These are phyloP conservation scores for Beris chalybata DNA, from an alignment of 2,888 invertebrate genomes.

Conservation along the genomic window DNA sequence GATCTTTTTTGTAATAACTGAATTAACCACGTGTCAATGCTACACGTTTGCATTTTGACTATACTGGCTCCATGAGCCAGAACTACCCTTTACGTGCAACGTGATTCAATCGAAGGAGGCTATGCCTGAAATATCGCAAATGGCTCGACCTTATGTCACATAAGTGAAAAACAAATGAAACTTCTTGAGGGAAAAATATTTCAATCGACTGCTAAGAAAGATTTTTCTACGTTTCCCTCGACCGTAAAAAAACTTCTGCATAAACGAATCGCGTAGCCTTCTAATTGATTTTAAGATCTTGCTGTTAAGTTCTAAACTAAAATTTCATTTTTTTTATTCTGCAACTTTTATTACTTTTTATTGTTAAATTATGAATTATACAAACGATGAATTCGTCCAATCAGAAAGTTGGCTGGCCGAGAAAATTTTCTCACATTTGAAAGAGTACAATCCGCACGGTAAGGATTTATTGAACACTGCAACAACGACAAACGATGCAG, in stretches of 20 bases:
- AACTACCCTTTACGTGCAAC: not conserved
- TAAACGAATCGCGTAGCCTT: conserved; percentile 20
- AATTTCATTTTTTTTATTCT: not conserved
- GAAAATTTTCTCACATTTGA: conserved; percentile 46
- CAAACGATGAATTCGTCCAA: conserved; percentile 43
- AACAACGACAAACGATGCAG: not conserved
- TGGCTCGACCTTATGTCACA: not conserved
- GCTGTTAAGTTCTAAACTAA: not conserved
- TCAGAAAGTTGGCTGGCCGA: conserved; percentile 45
- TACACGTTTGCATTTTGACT: not conserved
- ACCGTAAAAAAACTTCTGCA: conserved; percentile 13
- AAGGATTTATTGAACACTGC: conserved; percentile 1
- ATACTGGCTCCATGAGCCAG: not conserved
- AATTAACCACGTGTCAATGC: not conserved
- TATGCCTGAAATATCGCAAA: not conserved
- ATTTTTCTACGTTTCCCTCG: conserved; percentile 23
- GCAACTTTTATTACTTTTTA: not conserved
- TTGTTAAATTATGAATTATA: conserved; percentile 46
- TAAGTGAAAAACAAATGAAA: conserved; percentile 14
- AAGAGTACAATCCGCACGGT: conserved; percentile 43
- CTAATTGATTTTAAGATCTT: not conserved
- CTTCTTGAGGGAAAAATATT: not conserved
- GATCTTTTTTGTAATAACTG: no score
- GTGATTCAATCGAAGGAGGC: not conserved
- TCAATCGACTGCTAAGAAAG: conserved; percentile 20